These are phyloP conservation scores for Neomicropteryx cornuta DNA, from an alignment of 1,140 invertebrate species.

Conservation along the genomic window DNA sequence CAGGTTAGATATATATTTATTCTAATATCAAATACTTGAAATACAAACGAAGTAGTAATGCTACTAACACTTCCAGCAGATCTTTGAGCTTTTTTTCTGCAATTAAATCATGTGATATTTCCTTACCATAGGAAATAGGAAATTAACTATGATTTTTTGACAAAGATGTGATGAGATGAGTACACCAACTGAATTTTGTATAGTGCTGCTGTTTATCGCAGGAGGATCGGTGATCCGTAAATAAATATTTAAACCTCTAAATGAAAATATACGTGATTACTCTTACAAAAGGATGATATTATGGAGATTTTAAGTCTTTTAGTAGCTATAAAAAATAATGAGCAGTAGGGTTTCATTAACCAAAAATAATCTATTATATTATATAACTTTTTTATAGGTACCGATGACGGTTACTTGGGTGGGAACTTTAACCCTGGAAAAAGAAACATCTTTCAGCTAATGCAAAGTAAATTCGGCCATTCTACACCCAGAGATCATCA, in stretches of 20 bases:
- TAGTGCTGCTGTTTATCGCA: too few species aligned
- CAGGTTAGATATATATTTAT: conserved; percentile 15
- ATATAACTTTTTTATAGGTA: conserved; percentile 19
- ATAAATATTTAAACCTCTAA: neutral
- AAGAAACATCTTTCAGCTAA: too few species aligned
- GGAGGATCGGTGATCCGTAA: neutral
- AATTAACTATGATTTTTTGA: conserved; percentile 2
- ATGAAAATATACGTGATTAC: neutral
- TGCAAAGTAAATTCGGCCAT: too few species aligned
- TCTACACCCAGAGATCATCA: too few species aligned
- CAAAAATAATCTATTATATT: conserved; percentile 1
- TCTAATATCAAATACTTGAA: neutral
- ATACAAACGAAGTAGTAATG: neutral
- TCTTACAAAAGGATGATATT: neutral
- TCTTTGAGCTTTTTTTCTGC: too few species aligned
- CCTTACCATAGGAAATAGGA: neutral
- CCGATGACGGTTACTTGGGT: conserved; percentile 24
- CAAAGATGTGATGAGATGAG: neutral
- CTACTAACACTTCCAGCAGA: neutral
- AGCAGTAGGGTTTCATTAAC: neutral
- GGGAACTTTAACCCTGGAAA: conserved; percentile 26
- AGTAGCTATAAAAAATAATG: neutral
- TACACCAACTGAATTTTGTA: neutral
- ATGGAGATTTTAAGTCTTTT: neutral
- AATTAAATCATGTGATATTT: neutral